phyloP scores from a whole-genome alignment of 2,113 vertebrate species.

The Willisornis vidua region DNA sequence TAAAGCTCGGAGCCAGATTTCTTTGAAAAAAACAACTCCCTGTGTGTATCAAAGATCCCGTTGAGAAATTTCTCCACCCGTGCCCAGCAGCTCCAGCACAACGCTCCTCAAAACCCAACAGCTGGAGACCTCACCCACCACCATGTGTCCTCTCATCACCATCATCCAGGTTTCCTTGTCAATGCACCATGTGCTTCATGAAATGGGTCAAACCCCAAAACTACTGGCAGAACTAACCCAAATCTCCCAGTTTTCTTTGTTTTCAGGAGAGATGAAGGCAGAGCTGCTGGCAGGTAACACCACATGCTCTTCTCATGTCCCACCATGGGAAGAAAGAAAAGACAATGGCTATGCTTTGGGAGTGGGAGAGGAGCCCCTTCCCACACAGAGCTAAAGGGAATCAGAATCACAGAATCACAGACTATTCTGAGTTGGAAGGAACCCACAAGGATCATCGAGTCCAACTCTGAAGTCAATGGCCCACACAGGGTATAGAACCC shows the following conservation, averaged over 20 bases:
- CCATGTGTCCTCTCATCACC: not conserved
- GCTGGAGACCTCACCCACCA: not conserved
- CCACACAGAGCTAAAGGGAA: not conserved
- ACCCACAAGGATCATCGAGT: too few relatives aligned
- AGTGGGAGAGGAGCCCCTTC: not conserved
- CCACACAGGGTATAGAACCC: too few relatives aligned
- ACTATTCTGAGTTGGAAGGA: too few relatives aligned
- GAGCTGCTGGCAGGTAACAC: not conserved
- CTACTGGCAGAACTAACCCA: not conserved
- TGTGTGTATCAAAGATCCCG: not conserved
- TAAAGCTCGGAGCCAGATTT: not conserved
- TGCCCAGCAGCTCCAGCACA: not conserved
- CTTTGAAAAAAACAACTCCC: not conserved
- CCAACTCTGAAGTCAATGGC: too few relatives aligned
- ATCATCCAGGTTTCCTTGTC: not conserved
- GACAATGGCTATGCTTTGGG: rapidly evolving
- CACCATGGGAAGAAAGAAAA: not conserved
- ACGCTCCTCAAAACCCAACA: not conserved
- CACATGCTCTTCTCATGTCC: not conserved
- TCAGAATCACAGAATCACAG: too few relatives aligned
- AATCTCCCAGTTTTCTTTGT: not conserved
- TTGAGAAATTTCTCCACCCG: not conserved
- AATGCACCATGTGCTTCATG: rapidly evolving
- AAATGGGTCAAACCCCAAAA: not conserved
- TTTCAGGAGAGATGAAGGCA: not conserved